Percentiles rank a stretch among this genome's conserved stretches.
phyloP scores from a whole-genome alignment of 2,113 vertebrate species.

The Zingel zingel region DNA sequence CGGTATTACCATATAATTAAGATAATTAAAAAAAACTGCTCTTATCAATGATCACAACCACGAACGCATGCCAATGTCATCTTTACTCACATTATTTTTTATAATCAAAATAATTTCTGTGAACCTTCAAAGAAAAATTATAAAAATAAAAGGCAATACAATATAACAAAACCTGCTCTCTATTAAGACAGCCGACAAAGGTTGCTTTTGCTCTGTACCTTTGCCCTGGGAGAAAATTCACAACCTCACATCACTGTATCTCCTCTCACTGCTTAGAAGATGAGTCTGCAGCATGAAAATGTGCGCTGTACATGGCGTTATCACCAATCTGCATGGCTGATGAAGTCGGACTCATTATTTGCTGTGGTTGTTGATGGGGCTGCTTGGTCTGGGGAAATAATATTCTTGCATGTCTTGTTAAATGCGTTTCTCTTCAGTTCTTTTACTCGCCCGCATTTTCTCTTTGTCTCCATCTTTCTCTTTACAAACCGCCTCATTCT shows the following conservation, averaged over 20 bases:
- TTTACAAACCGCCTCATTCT: slow-evolving; percentile 19
- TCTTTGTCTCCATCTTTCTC: slow-evolving; percentile 32
- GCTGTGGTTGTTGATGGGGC: slow-evolving; percentile 48
- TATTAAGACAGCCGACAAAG: background rate
- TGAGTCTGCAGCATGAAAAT: slow-evolving; percentile 28
- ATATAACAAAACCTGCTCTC: background rate
- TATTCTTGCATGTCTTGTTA: slow-evolving; percentile 60
- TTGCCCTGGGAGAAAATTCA: slow-evolving; percentile 5
- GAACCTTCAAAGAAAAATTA: background rate
- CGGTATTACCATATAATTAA: background rate
- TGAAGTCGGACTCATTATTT: slow-evolving; percentile 64
- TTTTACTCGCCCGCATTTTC: slow-evolving; percentile 20
- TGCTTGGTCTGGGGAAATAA: slow-evolving; percentile 55
- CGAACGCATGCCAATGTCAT: too few species aligned
- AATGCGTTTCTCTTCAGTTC: slow-evolving; percentile 39
- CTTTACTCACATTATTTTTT: background rate
- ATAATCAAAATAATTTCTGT: background rate
- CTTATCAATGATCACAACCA: background rate
- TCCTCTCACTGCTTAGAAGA: slow-evolving; percentile 14
- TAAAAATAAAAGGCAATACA: background rate
- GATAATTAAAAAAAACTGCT: background rate
- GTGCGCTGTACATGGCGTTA: slow-evolving; percentile 23
- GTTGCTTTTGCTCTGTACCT: background rate
- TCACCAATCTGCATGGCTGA: slow-evolving; percentile 59
- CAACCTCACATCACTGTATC: background rate